Evolutionary conservation across 2,888 invertebrate genomes (phyloP), one percentile per base, ranked within the genome.

Genomic region (Cosmopolites sordidus): DNA sequence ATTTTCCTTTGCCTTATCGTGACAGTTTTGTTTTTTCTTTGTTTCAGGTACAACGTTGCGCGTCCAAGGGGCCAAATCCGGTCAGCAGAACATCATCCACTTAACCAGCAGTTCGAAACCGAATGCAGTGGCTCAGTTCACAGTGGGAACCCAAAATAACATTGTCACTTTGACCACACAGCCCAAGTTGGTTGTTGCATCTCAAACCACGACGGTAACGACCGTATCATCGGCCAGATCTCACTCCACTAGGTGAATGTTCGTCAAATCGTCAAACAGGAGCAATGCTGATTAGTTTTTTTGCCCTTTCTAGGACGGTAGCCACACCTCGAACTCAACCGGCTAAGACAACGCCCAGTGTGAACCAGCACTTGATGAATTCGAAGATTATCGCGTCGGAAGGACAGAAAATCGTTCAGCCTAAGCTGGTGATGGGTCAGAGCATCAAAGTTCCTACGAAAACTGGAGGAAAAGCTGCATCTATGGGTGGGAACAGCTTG

Each of bases 71-170:
- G 66, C 74, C 1, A 77, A 78, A 68, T 71, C 70, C 1, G 71
- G 73, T 8, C 66, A 64, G 42, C 77, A 75, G 63, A 79, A 77
- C 62, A 71, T 80, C 2, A 78, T 80, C 27, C 80, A 80, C 61
- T 62, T 80, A 43, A 73, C 77, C 2, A 70, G 75, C 6, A 64
- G 69, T 3, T 72, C 77, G 1, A 71, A 73, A 29, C 66, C 69
- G 29, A 75, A 73, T 60, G 67, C 70, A 4, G 59, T 68, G 3
- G 63, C 69, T 5, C 78, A 77, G 63, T 77, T 76, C 60, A 75
- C 78, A 1, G 77, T 78, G 15, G 76, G 77, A 3, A 74, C 76
- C 2, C 77, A 78, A 63, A 77, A 76, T 44, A 79, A 76, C 66
- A 64, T 79, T 30, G 70, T 73, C 33, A 66, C 73, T 9, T 43